Percentiles rank a stretch among this genome's conserved stretches.
phyloP scores from a whole-genome alignment of 2,113 vertebrate species.

The Bos indicus region DNA sequence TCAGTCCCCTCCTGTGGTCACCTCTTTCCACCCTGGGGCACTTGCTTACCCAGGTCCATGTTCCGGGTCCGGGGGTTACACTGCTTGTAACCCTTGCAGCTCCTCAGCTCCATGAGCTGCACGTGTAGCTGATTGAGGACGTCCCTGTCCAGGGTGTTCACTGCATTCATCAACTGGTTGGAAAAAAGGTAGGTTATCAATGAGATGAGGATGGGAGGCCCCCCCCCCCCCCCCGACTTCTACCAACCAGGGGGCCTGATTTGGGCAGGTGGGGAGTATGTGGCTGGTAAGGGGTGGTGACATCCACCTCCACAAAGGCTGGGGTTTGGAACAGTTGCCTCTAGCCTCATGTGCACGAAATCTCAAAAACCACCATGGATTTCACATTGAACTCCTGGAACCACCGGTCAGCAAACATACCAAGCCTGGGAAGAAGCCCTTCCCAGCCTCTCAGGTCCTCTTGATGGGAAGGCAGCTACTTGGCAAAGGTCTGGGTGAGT shows the following conservation, averaged over 20 bases:
- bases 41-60: slow-evolving; percentile 88
- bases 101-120: slow-evolving; percentile 93
- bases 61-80: slow-evolving; percentile 89
- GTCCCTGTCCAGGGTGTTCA: slow-evolving; percentile 89
- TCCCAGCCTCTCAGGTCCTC: neutral
- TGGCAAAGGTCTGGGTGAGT: neutral
- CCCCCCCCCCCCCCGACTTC: neutral
- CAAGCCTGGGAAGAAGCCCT: neutral
- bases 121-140: slow-evolving; percentile 91
- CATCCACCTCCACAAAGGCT: neutral
- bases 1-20: neutral
- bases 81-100: slow-evolving; percentile 95
- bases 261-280: neutral
- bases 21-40: accelerated
- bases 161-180: slow-evolving; percentile 90
- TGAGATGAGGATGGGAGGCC: neutral
- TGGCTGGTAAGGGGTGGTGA: neutral
- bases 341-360: neutral
- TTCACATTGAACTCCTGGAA: neutral
- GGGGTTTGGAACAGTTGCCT: neutral
- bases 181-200: neutral
- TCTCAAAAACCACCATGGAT: neutral
- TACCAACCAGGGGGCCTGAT: neutral
- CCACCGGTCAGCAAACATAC: neutral
- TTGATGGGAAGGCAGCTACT: neutral